Evolutionary conservation across 2,797 vertebrate genomes (phyloP).

Genomic region (Lepidocolaptes lacrymiger): DNA sequence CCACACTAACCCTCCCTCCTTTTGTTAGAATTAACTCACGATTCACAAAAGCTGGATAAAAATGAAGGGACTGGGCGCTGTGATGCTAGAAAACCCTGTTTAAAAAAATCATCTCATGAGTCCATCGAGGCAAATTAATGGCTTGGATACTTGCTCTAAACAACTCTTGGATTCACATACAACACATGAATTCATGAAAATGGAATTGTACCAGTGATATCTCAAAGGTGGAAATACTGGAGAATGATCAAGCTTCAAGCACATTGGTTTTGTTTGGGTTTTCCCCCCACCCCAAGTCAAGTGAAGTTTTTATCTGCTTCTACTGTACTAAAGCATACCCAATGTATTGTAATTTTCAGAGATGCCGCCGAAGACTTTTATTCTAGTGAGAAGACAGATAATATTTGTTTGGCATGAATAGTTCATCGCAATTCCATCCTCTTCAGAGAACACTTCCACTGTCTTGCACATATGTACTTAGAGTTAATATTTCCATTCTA

Average conservation of each 20-base stretch:
- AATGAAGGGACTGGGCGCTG: conserved; percentile 40
- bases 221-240: neutral
- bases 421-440: neutral
- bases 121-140: neutral
- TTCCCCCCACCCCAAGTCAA: neutral
- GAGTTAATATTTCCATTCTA: neutral
- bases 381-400: neutral
- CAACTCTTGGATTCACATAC: neutral
- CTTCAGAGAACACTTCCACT: neutral
- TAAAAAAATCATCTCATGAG: conserved; percentile 17
- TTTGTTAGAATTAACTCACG: conserved; percentile 1
- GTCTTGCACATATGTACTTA: neutral
- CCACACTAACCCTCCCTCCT: conserved; percentile 73
- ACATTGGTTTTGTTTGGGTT: fast-evolving
- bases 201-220: neutral
- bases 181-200: neutral
- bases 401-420: neutral
- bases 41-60: conserved; percentile 39
- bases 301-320: neutral
- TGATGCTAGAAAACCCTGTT: conserved; percentile 32
- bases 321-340: neutral
- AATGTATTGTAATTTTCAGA: neutral
- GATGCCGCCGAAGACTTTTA: neutral
- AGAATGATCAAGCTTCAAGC: neutral
- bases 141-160: neutral